Base-by-base conservation (phyloP, 2,888 invertebrate species). In the Monopis laevigella region DNA sequence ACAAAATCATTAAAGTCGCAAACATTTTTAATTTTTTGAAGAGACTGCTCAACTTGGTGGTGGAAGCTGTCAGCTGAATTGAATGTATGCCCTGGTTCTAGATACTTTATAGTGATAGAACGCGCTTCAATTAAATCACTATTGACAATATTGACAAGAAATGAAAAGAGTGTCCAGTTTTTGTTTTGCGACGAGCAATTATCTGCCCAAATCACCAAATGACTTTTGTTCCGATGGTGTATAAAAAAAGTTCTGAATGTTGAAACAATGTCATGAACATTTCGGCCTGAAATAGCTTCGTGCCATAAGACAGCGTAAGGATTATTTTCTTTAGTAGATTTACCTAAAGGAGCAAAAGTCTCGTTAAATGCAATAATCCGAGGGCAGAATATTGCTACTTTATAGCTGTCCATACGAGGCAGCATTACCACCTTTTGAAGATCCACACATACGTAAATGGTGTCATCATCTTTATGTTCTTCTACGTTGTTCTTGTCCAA, bases 11-110 rank as follows among this genome's bases (percentile, higher is more conserved):
- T 11, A 45, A 51, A 51, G 39, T 47, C 51, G 41, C 39, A 50
- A 7, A 46, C 40, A n/a, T 42, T 48, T 46, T 18, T 48, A 50
- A 47, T 50, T 32, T 39, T 51, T 45, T 53, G 51, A 13, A 58
- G 41, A 24, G 53, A 50, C 13, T 36, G 39, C 43, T 58, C 54
- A n/a, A 59, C 52, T 45, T 49, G 48, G 42, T 58, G 56, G 43
- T 60, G 56, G 43, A 59, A 58, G 39, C 51, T 50, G 45, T 58
- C 59, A 12, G 56, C 53, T 39, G 54, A 50, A 53, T 57, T 59
- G 32, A 52, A 56, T 28, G 55, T 56, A 29, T 58, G 58, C 21
- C 56, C 54, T 16, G 42, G 41, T 43, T 52, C 51, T 36, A 58
- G 48, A 43, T 52, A 58, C 43, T 48, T 49, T 18, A 50, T 21